Conservation (phyloP, 2,888 invertebrate genomes). For the Acleris holmiana region DNA sequence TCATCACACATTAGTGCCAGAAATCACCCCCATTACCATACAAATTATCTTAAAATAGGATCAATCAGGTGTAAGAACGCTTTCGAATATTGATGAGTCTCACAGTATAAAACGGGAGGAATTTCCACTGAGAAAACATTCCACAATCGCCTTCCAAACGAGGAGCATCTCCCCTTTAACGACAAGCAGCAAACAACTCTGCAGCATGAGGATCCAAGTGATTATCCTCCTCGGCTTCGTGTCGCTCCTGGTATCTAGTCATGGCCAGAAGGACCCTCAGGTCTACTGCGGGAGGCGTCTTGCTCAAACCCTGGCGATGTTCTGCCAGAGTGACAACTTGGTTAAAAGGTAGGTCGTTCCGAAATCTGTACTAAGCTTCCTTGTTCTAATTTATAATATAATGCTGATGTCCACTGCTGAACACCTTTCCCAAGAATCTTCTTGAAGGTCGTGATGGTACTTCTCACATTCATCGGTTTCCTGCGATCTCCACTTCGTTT, state of each 20-base stretch:
- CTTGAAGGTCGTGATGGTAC: no score
- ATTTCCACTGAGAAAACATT: slow-evolving; percentile 3
- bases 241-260: neutral
- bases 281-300: slow-evolving; percentile 47
- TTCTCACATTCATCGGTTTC: no score
- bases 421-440: no score
- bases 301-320: slow-evolving; percentile 42
- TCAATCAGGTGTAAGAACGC: slow-evolving; percentile 15
- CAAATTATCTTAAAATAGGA: slow-evolving; percentile 21
- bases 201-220: slow-evolving; percentile 24
- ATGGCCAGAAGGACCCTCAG: slow-evolving; percentile 18
- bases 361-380: no score
- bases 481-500: no score
- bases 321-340: slow-evolving; percentile 40
- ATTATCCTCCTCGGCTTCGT: slow-evolving; percentile 9
- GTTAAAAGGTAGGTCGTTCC: neutral
- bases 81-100: slow-evolving; percentile 19
- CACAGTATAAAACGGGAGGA: slow-evolving; percentile 25
- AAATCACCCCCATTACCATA: neutral
- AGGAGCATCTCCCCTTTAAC: neutral
- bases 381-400: no score
- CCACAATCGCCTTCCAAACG: neutral
- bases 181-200: neutral
- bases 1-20: neutral
- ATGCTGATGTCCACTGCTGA: no score